Percentiles rank a stretch among this genome's conserved stretches.
Evolutionary conservation across 2,113 vertebrate species (phyloP).

Genomic region (Lepisosteus osseus): DNA sequence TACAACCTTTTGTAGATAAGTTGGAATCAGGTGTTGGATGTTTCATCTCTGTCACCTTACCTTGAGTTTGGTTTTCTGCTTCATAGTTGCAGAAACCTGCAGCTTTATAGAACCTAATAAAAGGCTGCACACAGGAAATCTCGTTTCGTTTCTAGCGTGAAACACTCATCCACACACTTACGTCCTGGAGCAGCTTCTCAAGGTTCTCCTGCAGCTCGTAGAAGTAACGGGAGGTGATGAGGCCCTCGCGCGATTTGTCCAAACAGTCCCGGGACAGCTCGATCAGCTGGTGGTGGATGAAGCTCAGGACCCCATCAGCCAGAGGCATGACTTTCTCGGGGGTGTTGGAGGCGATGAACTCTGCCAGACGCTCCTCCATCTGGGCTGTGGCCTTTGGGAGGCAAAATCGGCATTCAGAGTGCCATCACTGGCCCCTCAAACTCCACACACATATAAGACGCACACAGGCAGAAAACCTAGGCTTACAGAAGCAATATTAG

Average conservation of each 20-base stretch:
- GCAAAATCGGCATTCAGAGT: slow-evolving; percentile 14
- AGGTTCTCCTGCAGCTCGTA: slow-evolving; percentile 97
- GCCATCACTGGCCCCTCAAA: too few relatives aligned
- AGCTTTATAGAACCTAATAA: too few relatives aligned
- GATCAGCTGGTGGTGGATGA: slow-evolving; percentile 95
- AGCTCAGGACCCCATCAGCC: slow-evolving; percentile 91
- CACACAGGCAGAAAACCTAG: too few relatives aligned
- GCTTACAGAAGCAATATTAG: too few relatives aligned
- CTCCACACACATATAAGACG: too few relatives aligned
- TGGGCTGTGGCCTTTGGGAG: slow-evolving; percentile 84
- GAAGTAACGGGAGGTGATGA: slow-evolving; percentile 95
- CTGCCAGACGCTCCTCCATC: slow-evolving; percentile 92
- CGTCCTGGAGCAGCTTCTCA: slow-evolving; percentile 93
- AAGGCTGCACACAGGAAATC: too few relatives aligned
- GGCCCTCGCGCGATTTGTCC: slow-evolving; percentile 85
- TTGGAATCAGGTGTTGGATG: too few relatives aligned
- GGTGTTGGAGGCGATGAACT: slow-evolving; percentile 80
- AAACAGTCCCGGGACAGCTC: slow-evolving; percentile 94
- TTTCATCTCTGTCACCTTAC: too few relatives aligned
- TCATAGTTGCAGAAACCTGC: too few relatives aligned
- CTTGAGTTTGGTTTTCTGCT: too few relatives aligned
- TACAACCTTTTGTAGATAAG: too few relatives aligned
- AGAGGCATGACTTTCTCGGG: slow-evolving; percentile 83
- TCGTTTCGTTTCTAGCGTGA: too few relatives aligned
- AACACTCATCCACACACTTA: slow-evolving; percentile 61